Conservation (phyloP, 2,113 vertebrate species). For the Eulacestoma nigropectus region DNA sequence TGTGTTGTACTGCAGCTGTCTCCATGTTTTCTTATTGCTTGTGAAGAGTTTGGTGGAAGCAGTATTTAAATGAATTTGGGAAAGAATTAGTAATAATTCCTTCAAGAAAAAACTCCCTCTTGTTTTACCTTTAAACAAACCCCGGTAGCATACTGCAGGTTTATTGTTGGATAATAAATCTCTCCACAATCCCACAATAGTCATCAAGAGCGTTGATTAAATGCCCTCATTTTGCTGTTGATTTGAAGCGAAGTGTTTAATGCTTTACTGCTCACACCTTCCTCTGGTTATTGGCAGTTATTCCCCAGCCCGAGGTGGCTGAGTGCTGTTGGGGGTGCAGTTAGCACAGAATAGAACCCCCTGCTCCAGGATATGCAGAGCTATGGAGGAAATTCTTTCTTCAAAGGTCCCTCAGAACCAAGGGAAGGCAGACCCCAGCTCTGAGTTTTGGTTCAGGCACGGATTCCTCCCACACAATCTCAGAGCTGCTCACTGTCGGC, state of each 20-base stretch:
- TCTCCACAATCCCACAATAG: background rate
- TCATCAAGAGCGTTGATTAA: background rate
- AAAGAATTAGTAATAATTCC: background rate
- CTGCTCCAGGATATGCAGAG: background rate
- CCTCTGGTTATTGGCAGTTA: background rate
- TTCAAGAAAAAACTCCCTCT: background rate
- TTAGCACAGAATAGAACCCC: background rate
- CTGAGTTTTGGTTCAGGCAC: background rate
- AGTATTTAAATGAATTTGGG: background rate
- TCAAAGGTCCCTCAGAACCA: background rate
- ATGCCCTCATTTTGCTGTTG: background rate
- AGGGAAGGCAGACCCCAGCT: background rate
- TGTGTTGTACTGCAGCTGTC: background rate
- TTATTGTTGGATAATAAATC: background rate
- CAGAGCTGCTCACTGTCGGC: background rate
- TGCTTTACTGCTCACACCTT: background rate
- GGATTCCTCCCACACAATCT: constrained; percentile 16
- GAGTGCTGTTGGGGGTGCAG: background rate
- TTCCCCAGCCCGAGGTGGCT: background rate
- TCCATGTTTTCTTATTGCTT: background rate
- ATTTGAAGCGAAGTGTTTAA: background rate
- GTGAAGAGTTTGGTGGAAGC: background rate
- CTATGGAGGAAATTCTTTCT: background rate
- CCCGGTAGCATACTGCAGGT: background rate
- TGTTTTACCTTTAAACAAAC: background rate